Percentiles rank a stretch among this genome's conserved stretches.
These are phyloP conservation scores for Daktulosphaira vitifoliae DNA, from an alignment of 1,140 invertebrate species.

Conservation along the genomic window DNA sequence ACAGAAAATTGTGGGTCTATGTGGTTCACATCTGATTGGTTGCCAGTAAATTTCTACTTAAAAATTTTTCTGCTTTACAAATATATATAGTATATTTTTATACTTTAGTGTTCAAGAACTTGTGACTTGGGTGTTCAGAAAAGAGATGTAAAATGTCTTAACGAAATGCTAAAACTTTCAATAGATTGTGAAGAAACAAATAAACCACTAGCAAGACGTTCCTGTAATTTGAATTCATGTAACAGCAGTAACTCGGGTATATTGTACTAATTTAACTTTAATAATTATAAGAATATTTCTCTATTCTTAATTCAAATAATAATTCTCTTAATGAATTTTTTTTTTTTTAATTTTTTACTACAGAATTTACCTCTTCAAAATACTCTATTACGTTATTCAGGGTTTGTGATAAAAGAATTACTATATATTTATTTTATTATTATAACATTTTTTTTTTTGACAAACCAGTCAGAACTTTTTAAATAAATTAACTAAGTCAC, in stretches of 20 bases:
- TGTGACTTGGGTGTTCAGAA: slow-evolving; percentile 56
- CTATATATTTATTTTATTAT: too few species aligned
- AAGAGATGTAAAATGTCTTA: slow-evolving; percentile 52
- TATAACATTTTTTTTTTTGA: too few species aligned
- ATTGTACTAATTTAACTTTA: too few species aligned
- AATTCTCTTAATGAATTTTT: too few species aligned
- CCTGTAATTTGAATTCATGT: slow-evolving; percentile 56
- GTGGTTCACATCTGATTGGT: slow-evolving; percentile 56
- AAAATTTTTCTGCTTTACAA: neutral
- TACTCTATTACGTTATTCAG: too few species aligned
- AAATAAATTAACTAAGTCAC: too few species aligned
- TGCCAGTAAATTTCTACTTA: slow-evolving; percentile 44
- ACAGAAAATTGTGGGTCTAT: slow-evolving; percentile 46
- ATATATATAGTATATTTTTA: slow-evolving; percentile 1
- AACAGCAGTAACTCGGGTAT: neutral
- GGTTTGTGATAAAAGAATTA: too few species aligned
- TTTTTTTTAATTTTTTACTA: too few species aligned
- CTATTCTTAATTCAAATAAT: too few species aligned
- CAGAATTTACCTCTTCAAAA: too few species aligned
- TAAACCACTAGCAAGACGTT: slow-evolving; percentile 49
- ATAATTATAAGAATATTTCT: too few species aligned
- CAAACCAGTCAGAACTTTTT: too few species aligned
- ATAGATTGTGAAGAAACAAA: slow-evolving; percentile 49
- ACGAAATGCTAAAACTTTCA: slow-evolving; percentile 45
- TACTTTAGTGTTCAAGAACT: slow-evolving; percentile 46